Conservation (phyloP, 2,888 invertebrate species). For the Campaea margaritaria region DNA sequence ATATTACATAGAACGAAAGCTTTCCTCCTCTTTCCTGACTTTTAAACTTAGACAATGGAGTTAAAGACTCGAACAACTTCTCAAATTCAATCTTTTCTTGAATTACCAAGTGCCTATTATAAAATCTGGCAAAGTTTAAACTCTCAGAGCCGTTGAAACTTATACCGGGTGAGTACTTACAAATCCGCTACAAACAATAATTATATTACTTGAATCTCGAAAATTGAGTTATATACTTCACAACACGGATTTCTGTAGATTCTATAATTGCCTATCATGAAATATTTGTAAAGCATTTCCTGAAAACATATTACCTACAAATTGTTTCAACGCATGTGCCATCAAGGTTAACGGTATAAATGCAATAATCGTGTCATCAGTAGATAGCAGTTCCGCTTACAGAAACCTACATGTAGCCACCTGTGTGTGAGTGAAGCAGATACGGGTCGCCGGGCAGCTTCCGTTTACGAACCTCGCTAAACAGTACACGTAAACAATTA, state of each 20-base stretch:
- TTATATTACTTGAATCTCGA: neutral
- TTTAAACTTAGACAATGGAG: neutral
- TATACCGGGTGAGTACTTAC: neutral
- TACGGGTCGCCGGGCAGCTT: slow-evolving; percentile 46
- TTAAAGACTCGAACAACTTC: neutral
- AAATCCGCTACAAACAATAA: neutral
- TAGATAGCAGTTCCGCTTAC: slow-evolving; percentile 43
- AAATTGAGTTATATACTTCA: neutral
- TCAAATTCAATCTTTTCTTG: neutral
- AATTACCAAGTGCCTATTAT: neutral
- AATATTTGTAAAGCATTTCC: neutral
- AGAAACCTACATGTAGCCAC: slow-evolving; percentile 17
- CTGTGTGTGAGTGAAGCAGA: slow-evolving; percentile 36
- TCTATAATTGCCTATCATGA: too few species aligned
- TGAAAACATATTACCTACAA: too few species aligned
- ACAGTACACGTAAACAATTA: slow-evolving; percentile 65
- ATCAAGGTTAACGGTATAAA: slow-evolving; percentile 14
- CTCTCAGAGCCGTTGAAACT: neutral
- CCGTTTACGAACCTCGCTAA: slow-evolving; percentile 59
- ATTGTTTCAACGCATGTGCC: neutral
- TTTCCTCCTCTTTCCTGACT: neutral
- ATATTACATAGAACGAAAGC: neutral
- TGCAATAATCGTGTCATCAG: slow-evolving; percentile 30
- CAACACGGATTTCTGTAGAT: neutral
- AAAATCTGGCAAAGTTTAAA: neutral